Percentiles rank a stretch among this genome's conserved stretches.
These are phyloP conservation scores for Lynx canadensis DNA, from an alignment of 2,113 vertebrate species.

Conservation along the genomic window DNA sequence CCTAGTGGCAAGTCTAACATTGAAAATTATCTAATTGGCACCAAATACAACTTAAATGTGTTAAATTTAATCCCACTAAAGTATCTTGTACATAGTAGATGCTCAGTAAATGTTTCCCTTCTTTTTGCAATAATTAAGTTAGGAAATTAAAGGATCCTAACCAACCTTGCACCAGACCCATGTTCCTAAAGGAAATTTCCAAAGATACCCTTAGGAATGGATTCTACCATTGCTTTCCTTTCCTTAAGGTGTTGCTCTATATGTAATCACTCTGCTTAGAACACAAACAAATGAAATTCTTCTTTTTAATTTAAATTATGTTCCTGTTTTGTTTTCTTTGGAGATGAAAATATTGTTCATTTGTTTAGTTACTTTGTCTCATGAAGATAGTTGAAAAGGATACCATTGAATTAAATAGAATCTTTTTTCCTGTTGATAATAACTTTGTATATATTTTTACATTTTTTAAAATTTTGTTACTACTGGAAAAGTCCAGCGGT, in stretches of 20 bases:
- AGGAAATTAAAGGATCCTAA: background rate
- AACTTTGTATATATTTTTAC: background rate
- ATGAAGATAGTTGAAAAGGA: background rate
- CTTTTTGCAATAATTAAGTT: background rate
- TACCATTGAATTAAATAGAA: background rate
- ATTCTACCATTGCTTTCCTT: background rate
- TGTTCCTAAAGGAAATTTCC: conserved; percentile 12
- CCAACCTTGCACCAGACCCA: background rate
- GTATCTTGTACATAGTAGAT: background rate
- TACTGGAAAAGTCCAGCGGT: background rate
- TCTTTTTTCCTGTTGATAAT: background rate
- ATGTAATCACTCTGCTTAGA: background rate
- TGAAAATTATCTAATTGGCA: conserved; percentile 14
- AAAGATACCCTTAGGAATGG: background rate
- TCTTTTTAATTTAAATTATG: background rate
- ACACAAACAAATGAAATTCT: background rate
- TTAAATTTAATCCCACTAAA: background rate
- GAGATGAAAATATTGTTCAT: background rate
- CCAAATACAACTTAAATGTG: background rate
- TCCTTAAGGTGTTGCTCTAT: background rate
- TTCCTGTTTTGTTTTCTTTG: conserved; percentile 33
- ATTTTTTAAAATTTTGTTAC: conserved; percentile 26
- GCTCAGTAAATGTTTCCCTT: conserved; percentile 21
- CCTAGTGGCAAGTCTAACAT: conserved; percentile 76
- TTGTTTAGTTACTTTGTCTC: background rate